Conservation (phyloP, 53 echinoderm and acorn worm species). For the Mesocentrotus franciscanus region DNA sequence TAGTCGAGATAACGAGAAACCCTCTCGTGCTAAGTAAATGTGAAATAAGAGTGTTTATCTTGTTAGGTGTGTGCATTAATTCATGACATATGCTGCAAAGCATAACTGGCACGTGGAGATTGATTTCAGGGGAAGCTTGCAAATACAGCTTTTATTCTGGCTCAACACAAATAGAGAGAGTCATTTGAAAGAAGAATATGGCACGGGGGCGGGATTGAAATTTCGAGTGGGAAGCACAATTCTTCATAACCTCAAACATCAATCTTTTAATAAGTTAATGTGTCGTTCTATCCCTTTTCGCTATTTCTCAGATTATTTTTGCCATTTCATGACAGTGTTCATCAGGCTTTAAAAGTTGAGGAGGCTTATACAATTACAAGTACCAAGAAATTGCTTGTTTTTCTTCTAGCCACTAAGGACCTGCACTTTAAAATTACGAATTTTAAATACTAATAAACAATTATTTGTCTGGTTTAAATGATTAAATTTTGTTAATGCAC, state of each 20-base stretch:
- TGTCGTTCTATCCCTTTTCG: background rate
- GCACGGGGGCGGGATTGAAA: background rate
- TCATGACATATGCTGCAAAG: slow-evolving; percentile 42
- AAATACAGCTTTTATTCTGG: slow-evolving; percentile 39
- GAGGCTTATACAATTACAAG: too few relatives aligned
- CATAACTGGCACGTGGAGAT: slow-evolving; percentile 25
- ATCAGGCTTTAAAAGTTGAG: too few relatives aligned
- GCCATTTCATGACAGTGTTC: background rate
- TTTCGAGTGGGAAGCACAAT: background rate
- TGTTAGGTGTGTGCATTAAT: slow-evolving; percentile 50
- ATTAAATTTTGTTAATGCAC: background rate
- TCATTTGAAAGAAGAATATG: background rate
- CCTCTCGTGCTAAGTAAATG: slow-evolving; percentile 24
- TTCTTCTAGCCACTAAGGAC: too few relatives aligned
- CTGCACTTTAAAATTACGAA: too few relatives aligned
- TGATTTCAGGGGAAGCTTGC: slow-evolving; percentile 17
- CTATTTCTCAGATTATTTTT: background rate
- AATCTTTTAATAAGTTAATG: background rate
- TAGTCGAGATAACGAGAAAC: slow-evolving; percentile 2
- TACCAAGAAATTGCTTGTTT: too few relatives aligned
- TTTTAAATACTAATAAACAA: background rate
- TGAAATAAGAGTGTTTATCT: slow-evolving; percentile 40
- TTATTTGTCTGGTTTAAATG: too few relatives aligned
- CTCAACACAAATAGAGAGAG: background rate
- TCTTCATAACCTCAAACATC: background rate